These are phyloP conservation scores for Rhopalosiphum maidis DNA, from an alignment of 1,140 invertebrate species.

Conservation along the genomic window DNA sequence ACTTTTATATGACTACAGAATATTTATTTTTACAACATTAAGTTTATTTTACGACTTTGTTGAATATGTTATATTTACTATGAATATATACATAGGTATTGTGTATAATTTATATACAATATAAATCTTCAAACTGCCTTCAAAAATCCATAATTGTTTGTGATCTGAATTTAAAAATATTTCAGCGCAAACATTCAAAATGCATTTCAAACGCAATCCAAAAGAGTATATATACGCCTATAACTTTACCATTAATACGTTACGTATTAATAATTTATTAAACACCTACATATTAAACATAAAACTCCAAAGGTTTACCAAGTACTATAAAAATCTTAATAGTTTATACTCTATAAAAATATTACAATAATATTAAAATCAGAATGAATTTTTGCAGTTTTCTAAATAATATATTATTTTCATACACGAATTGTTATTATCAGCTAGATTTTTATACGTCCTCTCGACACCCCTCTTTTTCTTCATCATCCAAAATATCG, in stretches of 20 bases:
- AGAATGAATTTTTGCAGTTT: not conserved
- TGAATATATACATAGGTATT: too few relatives aligned
- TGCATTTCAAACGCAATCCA: not conserved
- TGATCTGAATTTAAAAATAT: not conserved
- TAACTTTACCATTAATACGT: not conserved
- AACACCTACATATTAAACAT: not conserved
- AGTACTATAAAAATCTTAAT: not conserved
- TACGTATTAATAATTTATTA: not conserved
- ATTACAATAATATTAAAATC: not conserved
- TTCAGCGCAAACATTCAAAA: not conserved
- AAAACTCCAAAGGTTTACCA: not conserved
- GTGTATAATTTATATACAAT: not conserved
- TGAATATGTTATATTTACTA: not conserved
- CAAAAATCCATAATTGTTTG: not conserved
- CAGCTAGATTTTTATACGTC: not conserved
- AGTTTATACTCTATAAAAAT: not conserved
- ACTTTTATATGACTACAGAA: not conserved
- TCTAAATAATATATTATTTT: not conserved
- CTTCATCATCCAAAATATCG: not conserved
- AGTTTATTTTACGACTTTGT: not conserved
- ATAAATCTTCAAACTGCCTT: not conserved
- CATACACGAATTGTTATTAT: not conserved
- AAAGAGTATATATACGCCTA: not conserved
- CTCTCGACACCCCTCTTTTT: not conserved
- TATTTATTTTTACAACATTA: constrained; percentile 15